Evolutionary conservation across 2,888 invertebrate genomes (phyloP), one percentile per base, ranked within the genome.

Genomic region (Pemphredon lugubris): DNA sequence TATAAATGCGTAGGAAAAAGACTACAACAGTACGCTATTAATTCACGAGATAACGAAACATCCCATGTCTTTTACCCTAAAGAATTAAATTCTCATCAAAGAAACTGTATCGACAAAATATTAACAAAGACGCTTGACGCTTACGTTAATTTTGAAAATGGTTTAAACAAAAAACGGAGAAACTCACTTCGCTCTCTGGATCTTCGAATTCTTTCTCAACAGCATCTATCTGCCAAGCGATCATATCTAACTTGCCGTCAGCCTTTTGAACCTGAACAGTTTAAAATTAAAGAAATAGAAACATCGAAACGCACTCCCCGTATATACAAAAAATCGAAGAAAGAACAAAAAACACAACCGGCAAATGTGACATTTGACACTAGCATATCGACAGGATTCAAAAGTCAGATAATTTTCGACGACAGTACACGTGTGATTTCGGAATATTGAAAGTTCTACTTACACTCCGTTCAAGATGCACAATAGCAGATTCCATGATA

Each of bases 151-250:
- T 44, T 40, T 48, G 18, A 26, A 18, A 2, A 20, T 6, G 26
- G 20, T 42, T 16, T 48, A 5, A 57, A 50, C 7, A 7, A 48
- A 40, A 21, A 45, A 20, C 11, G 13, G 2, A 32, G 5, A 20
- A 47, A 53, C 51, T 7, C 83, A 92, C 92, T 72, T 90, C 90
- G 44, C 90, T 89, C 4, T 91, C 90, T 0, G 92, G 91, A 70
- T 90, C 90, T 64, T 91, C 92, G 78, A 94, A 91, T 77, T 93
- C 92, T 80, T 93, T 93, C 86, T 94, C 94, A 61, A 94, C 93
- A 76, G 92, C 93, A 71, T 94, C 94, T 87, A 96, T 93, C 88
- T 95, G 95, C 91, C 94, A 93, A 30, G 94, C 94, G 89, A 96
- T 93, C 84, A 93, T 91, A 80, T 94, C 94, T 53, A 96, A 90